phyloP scores from a whole-genome alignment of 2,797 vertebrate species.

The Tiaroga cobitis region DNA sequence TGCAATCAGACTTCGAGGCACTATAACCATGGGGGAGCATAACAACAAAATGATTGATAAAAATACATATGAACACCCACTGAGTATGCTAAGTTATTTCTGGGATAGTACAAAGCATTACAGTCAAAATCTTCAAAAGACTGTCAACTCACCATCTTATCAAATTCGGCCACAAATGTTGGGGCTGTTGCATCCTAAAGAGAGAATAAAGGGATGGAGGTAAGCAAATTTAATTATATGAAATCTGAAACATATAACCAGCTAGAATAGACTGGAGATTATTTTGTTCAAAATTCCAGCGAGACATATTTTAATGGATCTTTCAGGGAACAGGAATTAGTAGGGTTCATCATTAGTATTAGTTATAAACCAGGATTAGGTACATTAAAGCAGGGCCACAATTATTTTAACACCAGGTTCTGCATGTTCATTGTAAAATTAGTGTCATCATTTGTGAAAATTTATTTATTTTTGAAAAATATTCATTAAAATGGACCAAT shows the following conservation, averaged over 20 bases:
- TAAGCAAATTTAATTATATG: slow-evolving; percentile 20
- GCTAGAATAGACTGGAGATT: slow-evolving; percentile 11
- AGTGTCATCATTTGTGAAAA: not conserved
- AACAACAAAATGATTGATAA: not conserved
- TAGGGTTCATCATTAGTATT: slow-evolving; percentile 26
- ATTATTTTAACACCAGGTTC: not conserved
- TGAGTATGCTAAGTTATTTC: not conserved
- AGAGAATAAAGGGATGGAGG: slow-evolving; percentile 14
- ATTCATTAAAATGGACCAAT: slow-evolving; percentile 8
- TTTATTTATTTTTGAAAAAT: not conserved
- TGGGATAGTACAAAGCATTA: not conserved
- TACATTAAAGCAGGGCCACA: slow-evolving; percentile 3
- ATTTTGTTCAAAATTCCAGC: slow-evolving; percentile 18
- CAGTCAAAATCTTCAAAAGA: not conserved
- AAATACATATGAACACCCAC: not conserved
- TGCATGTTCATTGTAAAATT: slow-evolving; percentile 4
- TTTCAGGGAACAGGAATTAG: slow-evolving; percentile 52
- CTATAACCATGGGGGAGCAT: not conserved
- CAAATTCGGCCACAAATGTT: slow-evolving; percentile 75
- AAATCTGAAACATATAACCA: slow-evolving; percentile 30
- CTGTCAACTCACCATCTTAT: slow-evolving; percentile 75
- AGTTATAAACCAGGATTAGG: slow-evolving; percentile 26
- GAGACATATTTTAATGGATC: slow-evolving; percentile 29
- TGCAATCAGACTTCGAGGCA: slow-evolving; percentile 1
- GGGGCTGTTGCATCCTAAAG: slow-evolving; percentile 66